phyloP scores from a whole-genome alignment of 2,113 vertebrate species.

The Mellivora capensis region DNA sequence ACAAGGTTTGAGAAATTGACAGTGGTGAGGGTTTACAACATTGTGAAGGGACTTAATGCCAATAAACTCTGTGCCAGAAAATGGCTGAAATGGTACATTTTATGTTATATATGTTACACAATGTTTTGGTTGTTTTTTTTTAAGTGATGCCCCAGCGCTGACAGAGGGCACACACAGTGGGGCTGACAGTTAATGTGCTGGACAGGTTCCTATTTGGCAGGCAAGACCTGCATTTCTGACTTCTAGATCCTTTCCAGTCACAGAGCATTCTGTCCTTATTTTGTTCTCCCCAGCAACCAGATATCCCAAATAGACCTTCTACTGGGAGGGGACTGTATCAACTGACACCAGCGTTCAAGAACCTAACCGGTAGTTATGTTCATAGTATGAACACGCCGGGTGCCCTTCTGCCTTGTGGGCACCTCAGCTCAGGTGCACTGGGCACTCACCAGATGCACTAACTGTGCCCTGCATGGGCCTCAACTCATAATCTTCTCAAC shows the following conservation, averaged over 20 bases:
- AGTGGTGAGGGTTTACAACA: background rate
- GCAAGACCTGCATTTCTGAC: background rate
- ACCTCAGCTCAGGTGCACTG: too few relatives aligned
- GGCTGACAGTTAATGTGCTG: background rate
- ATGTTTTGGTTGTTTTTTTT: background rate
- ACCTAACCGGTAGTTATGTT: background rate
- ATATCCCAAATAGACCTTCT: background rate
- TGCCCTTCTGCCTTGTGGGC: background rate
- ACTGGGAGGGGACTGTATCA: background rate
- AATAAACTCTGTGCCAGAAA: background rate
- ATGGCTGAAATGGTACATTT: background rate
- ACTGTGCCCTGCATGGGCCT: background rate
- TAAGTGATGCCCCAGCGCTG: background rate
- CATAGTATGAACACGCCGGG: background rate
- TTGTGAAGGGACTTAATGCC: background rate
- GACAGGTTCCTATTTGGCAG: background rate
- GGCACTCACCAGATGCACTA: background rate
- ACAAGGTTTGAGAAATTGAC: background rate
- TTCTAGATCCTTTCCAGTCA: background rate
- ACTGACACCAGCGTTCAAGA: background rate
- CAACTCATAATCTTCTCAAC: background rate
- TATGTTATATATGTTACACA: background rate
- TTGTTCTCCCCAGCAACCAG: background rate
- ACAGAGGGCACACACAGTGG: background rate
- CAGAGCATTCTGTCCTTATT: background rate